Conservation (phyloP, 2,888 invertebrate genomes). For the Metopia argyrocephala region DNA sequence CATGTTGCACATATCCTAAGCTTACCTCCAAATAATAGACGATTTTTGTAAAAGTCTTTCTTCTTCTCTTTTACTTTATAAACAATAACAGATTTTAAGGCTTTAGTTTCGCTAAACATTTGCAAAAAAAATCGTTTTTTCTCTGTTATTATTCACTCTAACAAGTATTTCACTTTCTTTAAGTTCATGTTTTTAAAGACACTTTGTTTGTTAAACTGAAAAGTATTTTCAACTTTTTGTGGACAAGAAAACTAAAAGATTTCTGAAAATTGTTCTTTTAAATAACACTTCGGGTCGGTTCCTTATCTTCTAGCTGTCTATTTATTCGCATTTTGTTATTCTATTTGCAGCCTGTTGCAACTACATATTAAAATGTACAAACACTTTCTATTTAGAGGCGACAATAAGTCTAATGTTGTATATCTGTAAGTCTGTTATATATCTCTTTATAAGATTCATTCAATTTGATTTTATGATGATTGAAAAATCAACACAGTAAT, state of each 20-base stretch:
- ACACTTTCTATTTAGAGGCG: constrained; percentile 42
- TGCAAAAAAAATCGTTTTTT: neutral
- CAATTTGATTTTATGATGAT: constrained; percentile 55
- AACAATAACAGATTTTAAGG: constrained; percentile 42
- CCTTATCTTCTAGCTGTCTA: constrained; percentile 16
- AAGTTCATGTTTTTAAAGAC: constrained; percentile 34
- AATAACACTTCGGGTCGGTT: constrained; percentile 4
- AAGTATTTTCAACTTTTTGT: constrained; percentile 34
- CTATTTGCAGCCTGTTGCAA: constrained; percentile 37
- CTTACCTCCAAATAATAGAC: constrained; percentile 39
- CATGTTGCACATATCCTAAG: too few species aligned
- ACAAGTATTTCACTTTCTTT: neutral
- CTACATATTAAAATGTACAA: constrained; percentile 35
- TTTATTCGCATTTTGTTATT: constrained; percentile 12
- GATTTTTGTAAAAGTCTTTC: neutral
- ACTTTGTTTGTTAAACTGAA: constrained; percentile 47
- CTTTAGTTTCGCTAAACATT: constrained; percentile 43
- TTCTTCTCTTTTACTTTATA: constrained; percentile 7
- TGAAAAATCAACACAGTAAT: constrained; percentile 53
- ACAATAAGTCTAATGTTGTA: constrained; percentile 52
- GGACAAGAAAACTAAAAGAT: constrained; percentile 58
- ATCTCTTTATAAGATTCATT: constrained; percentile 48
- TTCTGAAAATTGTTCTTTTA: constrained; percentile 42
- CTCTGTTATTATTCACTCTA: neutral
- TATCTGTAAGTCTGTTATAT: neutral